Evolutionary conservation across 23 tunicate genomes (phyloP).

Genomic region (Halocynthia roretzi): DNA sequence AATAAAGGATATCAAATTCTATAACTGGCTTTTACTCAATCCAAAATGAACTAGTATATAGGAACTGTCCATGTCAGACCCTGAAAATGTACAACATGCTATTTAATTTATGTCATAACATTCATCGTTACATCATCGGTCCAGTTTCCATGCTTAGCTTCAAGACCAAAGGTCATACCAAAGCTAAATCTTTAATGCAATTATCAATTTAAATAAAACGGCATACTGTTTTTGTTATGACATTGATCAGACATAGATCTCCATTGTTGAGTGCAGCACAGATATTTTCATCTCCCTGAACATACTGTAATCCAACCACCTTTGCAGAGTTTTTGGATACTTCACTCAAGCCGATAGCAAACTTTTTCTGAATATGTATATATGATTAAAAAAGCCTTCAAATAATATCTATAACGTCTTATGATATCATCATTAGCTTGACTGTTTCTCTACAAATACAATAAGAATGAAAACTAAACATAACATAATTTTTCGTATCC

Average conservation of each 20-base stretch:
- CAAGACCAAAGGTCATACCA: too few species aligned
- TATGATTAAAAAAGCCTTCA: not conserved
- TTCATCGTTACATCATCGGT: too few species aligned
- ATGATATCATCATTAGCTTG: not conserved
- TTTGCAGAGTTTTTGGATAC: not conserved
- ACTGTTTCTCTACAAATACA: not conserved
- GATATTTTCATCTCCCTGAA: constrained; percentile 75
- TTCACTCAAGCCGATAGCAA: constrained; percentile 23
- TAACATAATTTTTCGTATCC: too few species aligned
- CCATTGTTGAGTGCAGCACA: constrained; percentile 63
- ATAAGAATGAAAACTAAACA: not conserved
- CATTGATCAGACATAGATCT: constrained; percentile 38
- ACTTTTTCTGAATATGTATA: constrained; percentile 9
- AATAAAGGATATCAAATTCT: too few species aligned
- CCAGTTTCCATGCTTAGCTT: too few species aligned
- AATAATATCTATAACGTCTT: not conserved
- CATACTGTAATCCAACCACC: constrained; percentile 52
- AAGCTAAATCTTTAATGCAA: not conserved
- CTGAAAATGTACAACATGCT: too few species aligned
- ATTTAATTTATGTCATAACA: too few species aligned
- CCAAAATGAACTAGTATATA: too few species aligned
- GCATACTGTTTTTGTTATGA: constrained; percentile 8
- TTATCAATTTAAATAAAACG: not conserved
- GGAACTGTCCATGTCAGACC: too few species aligned
- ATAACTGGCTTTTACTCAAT: too few species aligned